Evolutionary conservation across 2,888 invertebrate species (phyloP), one percentile per base, ranked within the genome.

Genomic region (Parapristionchus giblindavisi): DNA sequence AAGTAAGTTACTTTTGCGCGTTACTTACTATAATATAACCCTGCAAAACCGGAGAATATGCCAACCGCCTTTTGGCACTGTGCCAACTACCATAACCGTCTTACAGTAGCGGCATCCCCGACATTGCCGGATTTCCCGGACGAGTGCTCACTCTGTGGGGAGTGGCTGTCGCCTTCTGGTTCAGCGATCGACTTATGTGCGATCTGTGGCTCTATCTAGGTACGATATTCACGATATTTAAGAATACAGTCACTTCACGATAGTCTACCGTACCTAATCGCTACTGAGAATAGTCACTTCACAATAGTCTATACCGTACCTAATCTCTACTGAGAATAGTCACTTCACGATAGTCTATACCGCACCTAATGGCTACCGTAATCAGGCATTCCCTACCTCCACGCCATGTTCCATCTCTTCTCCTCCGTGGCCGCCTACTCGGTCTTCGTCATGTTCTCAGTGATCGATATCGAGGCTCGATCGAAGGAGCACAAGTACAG

Each of bases 381-480:
- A 52, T 8, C 66, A 78, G 85, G 85, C 51, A 85, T 83, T 8
- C 86, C 86, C 8, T 86, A 86, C 70, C 79, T 87, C 51, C 86
- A 86, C 75, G 86, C 86, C 8, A 61, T 83, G 65, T 86, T 87
- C 78, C 86, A 86, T 77, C 74, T 86, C 36, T 78, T 86, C n/a
- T 81, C 82, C 34, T 83, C 84, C 5, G 76, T 85, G 32, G 85
- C 85, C 58, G 85, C 81, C 5, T 86, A 86, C 78, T 84, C 85
- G 32, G 81, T 85, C 58, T 87, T 86, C 79, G 80, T 86, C 36
- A 87, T 86, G 86, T 86, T 87, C 79, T 83, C 84, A 11, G 79
- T 85, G 77, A 80, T 86, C 36, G 86, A 86, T 76, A 85, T 86
- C 73, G 81, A 83, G 38, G 78, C 80, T 21, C 76, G 86, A 29